Base-by-base conservation (phyloP, 2,797 vertebrate genomes). In the Schizopygopsis malacanthus region DNA sequence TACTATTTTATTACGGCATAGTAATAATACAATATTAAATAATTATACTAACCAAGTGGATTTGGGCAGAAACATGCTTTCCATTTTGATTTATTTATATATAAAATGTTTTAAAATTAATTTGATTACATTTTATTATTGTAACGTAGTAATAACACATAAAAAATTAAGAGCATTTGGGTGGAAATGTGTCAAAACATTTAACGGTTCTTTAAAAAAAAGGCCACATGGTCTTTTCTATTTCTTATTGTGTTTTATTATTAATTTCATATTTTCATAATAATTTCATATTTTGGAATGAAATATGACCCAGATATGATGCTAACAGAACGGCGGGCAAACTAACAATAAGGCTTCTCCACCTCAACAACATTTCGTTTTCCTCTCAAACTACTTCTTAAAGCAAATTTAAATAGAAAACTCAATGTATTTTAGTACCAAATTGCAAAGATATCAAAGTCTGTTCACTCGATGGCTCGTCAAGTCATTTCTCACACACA, bases 401-500 rank as follows among this genome's bases (percentile, higher is more conserved):
- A 45, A 65, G 39, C 59, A 80, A 20, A 25, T 45, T 73, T 22
- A 59, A 72, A 73, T 61, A 82, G 39, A 82, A 72, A 82, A 59
- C 81, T 6, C 1, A 61, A 59, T 39, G 3, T 11, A 45, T 61
- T 82, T 54, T 10, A 61, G 81, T 82, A 82, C 80, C 80, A 82
- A 41, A 81, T 71, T 81, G 56, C 69, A 82, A 82, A 82, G 37
- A 82, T 70, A 70, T 52, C 39, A 54, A n/a, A 61, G 65, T 81
- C 47, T 0, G 20, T 16, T 50, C 33, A 56, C 37, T 70, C 63
- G 12, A 9, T 41, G 65, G 79, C 75, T 5, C 43, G 75, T 16
- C 61, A 65, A 83, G 82, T 72, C 52, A 90, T 86, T 86, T 79
- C 82, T 63, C 80, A 61, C 50, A 65, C 43, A 86, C 59, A 87